Conservation (phyloP, 2,888 invertebrate species). For the Sinopyrophorus schimmeli region DNA sequence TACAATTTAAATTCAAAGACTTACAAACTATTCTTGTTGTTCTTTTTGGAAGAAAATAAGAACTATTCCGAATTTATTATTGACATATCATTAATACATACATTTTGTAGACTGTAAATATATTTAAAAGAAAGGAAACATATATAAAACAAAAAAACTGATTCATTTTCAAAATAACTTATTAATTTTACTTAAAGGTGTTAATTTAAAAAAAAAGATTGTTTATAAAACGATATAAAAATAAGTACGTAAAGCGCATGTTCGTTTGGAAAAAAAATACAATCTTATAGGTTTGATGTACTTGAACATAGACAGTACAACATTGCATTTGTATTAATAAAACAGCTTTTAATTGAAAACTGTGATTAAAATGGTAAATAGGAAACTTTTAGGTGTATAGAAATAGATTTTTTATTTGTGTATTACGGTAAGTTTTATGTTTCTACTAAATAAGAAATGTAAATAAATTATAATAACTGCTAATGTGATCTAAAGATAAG, state of each 20-base stretch:
- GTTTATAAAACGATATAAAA: no score
- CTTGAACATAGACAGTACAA: constrained; percentile 12
- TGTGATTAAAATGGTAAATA: constrained; percentile 31
- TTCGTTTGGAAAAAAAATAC: no score
- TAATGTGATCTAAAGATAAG: constrained; percentile 31
- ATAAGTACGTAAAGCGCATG: no score
- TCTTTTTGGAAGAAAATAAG: constrained; percentile 17
- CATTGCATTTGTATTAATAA: constrained; percentile 8
- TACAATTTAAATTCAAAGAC: constrained; percentile 4
- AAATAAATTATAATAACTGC: constrained; percentile 29
- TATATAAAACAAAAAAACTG: no score
- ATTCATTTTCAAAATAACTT: no score
- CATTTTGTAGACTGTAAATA: constrained; percentile 28
- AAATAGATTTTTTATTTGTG: constrained; percentile 11
- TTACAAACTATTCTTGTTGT: background rate
- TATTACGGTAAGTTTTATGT: constrained; percentile 14
- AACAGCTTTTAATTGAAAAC: constrained; percentile 26
- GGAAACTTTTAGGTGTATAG: constrained; percentile 23
- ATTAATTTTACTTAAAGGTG: no score
- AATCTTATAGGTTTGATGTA: no score
- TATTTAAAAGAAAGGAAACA: constrained; percentile 5
- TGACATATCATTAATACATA: constrained; percentile 48
- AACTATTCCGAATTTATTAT: constrained; percentile 49
- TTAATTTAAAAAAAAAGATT: no score
- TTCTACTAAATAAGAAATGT: no score